phyloP scores from a whole-genome alignment of 2,797 vertebrate species.

The Argyrosomus regius region DNA sequence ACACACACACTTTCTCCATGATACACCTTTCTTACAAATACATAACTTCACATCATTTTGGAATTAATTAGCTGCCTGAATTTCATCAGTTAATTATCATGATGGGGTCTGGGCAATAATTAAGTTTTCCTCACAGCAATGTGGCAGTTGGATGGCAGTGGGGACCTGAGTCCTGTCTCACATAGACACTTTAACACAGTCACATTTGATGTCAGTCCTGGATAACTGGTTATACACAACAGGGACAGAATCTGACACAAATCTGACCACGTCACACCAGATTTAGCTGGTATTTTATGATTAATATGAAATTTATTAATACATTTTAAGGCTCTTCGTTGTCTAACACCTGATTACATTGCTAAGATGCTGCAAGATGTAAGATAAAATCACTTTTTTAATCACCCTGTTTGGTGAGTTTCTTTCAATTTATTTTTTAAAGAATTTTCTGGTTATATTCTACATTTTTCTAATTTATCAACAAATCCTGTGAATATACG shows the following conservation, averaged over 20 bases:
- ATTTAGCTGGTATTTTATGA: not conserved
- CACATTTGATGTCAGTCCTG: not conserved
- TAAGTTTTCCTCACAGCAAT: constrained; percentile 55
- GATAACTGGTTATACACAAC: not conserved
- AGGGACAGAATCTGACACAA: too few relatives aligned
- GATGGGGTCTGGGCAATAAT: constrained; percentile 64
- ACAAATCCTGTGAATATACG: not conserved
- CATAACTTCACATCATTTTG: constrained; percentile 50
- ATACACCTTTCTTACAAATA: constrained; percentile 56
- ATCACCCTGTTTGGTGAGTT: too few relatives aligned
- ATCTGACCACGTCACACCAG: not conserved
- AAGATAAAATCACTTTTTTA: not conserved
- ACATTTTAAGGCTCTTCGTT: not conserved
- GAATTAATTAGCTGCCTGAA: constrained; percentile 70
- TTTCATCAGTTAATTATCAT: constrained; percentile 70
- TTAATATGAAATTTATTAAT: not conserved
- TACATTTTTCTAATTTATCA: not conserved
- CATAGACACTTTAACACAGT: constrained; percentile 17
- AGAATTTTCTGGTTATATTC: too few relatives aligned
- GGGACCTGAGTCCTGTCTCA: constrained; percentile 12
- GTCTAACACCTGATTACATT: not conserved
- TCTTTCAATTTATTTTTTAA: not conserved
- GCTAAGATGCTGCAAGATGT: not conserved
- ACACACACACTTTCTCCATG: constrained; percentile 16
- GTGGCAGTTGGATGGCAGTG: constrained; percentile 12